These are phyloP conservation scores for Oreochromis aureus DNA, from an alignment of 2,113 vertebrate genomes.

Conservation along the genomic window DNA sequence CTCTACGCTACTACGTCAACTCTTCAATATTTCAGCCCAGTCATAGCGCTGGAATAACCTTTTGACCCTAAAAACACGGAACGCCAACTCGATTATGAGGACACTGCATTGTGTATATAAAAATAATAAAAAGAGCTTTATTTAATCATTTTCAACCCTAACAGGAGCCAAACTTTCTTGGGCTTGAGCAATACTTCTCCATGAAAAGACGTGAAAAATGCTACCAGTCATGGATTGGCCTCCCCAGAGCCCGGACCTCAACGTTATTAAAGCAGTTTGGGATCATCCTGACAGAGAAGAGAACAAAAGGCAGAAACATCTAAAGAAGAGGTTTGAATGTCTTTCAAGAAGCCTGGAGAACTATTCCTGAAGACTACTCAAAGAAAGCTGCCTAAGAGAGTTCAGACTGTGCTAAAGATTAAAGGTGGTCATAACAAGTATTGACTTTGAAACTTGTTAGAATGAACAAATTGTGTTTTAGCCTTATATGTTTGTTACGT, in stretches of 20 bases:
- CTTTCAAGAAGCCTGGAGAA: not conserved
- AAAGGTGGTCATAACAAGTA: not conserved
- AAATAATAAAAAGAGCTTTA: not conserved
- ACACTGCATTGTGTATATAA: not conserved
- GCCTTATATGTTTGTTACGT: not conserved
- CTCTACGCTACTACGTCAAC: not conserved
- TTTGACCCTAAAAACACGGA: not conserved
- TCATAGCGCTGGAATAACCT: fast-evolving
- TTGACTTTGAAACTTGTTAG: not conserved
- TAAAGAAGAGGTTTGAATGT: not conserved
- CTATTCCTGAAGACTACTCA: not conserved
- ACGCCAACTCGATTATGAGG: not conserved
- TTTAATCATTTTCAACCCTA: fast-evolving
- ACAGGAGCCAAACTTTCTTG: not conserved
- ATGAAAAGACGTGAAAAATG: not conserved
- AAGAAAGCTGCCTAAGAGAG: not conserved
- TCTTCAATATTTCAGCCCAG: not conserved
- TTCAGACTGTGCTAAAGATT: not conserved
- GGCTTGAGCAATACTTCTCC: not conserved
- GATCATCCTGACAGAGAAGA: not conserved
- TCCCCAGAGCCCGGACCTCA: not conserved
- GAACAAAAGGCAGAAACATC: not conserved
- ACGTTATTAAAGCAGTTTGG: fast-evolving
- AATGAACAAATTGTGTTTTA: not conserved
- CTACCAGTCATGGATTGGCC: not conserved